Evolutionary conservation across 2,113 vertebrate species (phyloP).

Genomic region (Hipposideros armiger): DNA sequence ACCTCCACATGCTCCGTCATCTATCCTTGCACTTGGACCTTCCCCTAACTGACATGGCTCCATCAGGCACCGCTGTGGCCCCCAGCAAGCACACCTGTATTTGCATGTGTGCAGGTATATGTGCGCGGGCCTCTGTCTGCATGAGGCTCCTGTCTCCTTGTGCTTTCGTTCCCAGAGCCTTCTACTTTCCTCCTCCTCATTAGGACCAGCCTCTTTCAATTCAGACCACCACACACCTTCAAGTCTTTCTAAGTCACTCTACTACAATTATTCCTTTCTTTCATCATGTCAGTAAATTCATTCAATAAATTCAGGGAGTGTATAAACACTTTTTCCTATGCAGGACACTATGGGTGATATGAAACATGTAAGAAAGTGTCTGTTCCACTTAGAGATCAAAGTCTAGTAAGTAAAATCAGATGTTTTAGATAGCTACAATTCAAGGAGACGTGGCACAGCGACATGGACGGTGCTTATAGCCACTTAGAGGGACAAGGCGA

Average conservation of each 20-base stretch:
- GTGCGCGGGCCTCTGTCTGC: background rate
- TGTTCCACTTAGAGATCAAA: background rate
- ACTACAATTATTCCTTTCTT: background rate
- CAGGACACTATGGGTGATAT: background rate
- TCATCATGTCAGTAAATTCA: background rate
- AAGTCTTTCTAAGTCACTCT: background rate
- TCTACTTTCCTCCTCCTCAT: background rate
- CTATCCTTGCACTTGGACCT: background rate
- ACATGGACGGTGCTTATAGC: background rate
- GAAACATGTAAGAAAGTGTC: background rate
- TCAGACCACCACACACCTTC: background rate
- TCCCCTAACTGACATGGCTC: background rate
- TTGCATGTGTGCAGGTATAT: background rate
- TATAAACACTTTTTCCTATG: background rate
- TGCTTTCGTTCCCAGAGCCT: background rate
- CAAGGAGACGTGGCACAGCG: background rate
- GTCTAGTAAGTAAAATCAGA: background rate
- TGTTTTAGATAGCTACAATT: background rate
- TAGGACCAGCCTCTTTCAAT: background rate
- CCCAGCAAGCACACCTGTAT: background rate
- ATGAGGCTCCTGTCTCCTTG: background rate
- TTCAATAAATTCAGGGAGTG: background rate
- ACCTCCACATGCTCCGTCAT: background rate
- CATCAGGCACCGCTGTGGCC: background rate
- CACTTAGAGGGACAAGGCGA: background rate